Conservation (phyloP, 2,113 vertebrate genomes). For the Malaclemys terrapin region DNA sequence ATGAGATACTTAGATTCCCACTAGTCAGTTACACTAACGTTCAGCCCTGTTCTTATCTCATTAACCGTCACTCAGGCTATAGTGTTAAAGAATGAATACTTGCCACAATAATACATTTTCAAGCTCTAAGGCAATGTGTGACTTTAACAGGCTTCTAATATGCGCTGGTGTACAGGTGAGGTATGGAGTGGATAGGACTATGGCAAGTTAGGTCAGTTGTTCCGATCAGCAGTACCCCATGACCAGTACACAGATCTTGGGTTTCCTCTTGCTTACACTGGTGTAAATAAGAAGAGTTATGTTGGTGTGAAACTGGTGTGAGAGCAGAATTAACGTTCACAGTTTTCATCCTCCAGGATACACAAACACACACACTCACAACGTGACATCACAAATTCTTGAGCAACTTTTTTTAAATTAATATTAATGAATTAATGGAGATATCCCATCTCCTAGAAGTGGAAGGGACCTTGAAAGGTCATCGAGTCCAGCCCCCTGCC, state of each 20-base stretch:
- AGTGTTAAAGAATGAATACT: background rate
- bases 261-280: background rate
- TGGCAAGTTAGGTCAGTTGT: background rate
- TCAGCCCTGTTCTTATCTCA: background rate
- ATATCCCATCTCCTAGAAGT: no score
- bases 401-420: background rate
- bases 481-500: no score
- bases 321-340: background rate
- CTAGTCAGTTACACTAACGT: background rate
- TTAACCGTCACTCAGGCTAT: background rate
- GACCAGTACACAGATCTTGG: background rate
- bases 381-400: background rate
- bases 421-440: no score
- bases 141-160: background rate
- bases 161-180: background rate
- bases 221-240: background rate
- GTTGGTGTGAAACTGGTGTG: background rate
- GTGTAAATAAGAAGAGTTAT: background rate
- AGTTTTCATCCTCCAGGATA: background rate
- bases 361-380: accelerated
- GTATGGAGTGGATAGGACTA: background rate
- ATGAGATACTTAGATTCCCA: background rate
- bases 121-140: background rate
- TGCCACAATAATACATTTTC: background rate
- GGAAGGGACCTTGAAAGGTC: no score